Conservation (phyloP, 2,113 vertebrate species). For the Meles meles region DNA sequence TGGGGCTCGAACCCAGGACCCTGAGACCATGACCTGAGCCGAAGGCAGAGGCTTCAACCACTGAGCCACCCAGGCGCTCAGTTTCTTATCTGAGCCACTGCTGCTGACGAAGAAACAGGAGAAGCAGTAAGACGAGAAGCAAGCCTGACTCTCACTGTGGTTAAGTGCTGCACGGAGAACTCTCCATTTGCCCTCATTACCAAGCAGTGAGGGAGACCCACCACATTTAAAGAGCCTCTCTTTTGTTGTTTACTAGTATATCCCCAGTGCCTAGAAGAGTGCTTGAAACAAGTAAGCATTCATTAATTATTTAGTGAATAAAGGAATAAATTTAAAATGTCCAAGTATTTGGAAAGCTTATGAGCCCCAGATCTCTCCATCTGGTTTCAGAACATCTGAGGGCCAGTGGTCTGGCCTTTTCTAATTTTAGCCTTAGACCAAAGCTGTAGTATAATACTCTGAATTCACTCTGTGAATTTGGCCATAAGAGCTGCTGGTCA, state of each 20-base stretch:
- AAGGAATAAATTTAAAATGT: not conserved
- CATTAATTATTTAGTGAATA: not conserved
- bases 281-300: not conserved
- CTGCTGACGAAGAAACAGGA: not conserved
- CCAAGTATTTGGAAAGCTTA: not conserved
- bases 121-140: not conserved
- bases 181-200: not conserved
- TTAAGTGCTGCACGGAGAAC: not conserved
- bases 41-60: too few relatives aligned
- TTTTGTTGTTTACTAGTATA: not conserved
- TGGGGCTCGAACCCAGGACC: too few relatives aligned
- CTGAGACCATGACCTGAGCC: too few relatives aligned
- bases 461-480: too few relatives aligned
- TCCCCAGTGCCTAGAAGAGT: not conserved
- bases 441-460: not conserved
- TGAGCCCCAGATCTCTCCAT: not conserved
- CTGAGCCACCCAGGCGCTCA: too few relatives aligned
- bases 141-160: too few relatives aligned
- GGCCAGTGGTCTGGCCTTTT: not conserved
- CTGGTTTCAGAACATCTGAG: not conserved
- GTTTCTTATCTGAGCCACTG: not conserved
- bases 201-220: not conserved
- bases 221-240: not conserved
- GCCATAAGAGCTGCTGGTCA: not conserved
- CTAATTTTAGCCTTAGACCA: not conserved